A percentile compares a stretch with the other conserved stretches of the same genome.
Conservation (phyloP, 2,113 vertebrate genomes). For the Colistium nudipinnis region DNA sequence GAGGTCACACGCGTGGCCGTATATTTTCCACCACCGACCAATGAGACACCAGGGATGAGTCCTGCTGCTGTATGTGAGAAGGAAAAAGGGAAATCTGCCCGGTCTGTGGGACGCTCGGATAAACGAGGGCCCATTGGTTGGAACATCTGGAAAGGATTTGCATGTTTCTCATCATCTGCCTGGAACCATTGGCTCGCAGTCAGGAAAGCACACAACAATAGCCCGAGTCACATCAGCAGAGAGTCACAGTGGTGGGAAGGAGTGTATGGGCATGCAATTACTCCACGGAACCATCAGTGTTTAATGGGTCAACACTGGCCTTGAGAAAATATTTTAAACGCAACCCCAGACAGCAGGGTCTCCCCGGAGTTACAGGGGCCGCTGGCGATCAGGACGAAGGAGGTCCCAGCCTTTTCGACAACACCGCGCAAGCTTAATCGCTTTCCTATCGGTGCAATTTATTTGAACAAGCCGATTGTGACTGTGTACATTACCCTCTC, state of each 20-base stretch:
- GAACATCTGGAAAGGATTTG: constrained; percentile 78
- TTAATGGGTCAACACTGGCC: constrained; percentile 38
- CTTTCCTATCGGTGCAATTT: background rate
- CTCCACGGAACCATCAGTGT: constrained; percentile 34
- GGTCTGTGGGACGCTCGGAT: constrained; percentile 21
- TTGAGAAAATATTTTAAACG: constrained; percentile 53
- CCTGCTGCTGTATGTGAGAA: constrained; percentile 37
- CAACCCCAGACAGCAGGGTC: constrained; percentile 5
- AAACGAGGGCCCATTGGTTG: constrained; percentile 49
- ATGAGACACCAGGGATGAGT: constrained; percentile 22
- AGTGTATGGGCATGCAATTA: constrained; percentile 24
- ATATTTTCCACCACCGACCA: constrained; percentile 37
- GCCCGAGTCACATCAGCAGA: constrained; percentile 54
- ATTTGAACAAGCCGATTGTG: background rate
- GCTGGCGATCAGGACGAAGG: background rate
- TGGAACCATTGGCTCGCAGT: constrained; percentile 57
- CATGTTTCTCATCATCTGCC: constrained; percentile 69
- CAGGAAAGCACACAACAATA: constrained; percentile 47
- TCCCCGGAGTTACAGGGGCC: constrained; percentile 16
- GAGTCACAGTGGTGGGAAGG: constrained; percentile 43
- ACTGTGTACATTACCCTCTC: background rate
- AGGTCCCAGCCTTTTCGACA: background rate
- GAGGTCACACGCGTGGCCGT: constrained; percentile 11
- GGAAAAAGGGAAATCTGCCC: constrained; percentile 45
- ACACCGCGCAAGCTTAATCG: background rate